Evolutionary conservation across 2,888 invertebrate species (phyloP), one percentile per base, ranked within the genome.

Genomic region (Proisotoma minuta): DNA sequence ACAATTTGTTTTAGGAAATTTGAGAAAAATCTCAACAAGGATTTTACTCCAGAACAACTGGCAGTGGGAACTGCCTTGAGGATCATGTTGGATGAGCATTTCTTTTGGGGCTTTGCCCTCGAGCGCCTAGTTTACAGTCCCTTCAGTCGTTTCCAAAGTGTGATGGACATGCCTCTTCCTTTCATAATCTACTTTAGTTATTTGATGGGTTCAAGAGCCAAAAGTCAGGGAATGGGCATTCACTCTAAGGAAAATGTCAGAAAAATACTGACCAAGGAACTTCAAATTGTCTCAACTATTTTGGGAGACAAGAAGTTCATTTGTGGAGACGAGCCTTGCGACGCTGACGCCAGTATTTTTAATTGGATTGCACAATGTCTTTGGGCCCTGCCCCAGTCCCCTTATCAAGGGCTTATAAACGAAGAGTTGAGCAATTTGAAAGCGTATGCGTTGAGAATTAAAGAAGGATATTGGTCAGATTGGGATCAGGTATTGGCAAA

Each of bases 51-150:
- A 1, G 74, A 75, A 22, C 68, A 77, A 58, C 68, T 64, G 28
- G 77, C 77, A 0, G 68, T 75, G 12, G 76, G 77, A 0, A 72
- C 76, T 40, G 76, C 77, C 1, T 74, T 78, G 49, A 74, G 76
- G 58, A 75, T 77, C 52, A 72, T 79, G 65, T 68, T 75, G 1
- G 79, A 79, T 57, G 78, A 79, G 63, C 77, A 78, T 65, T 71
- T 77, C 10, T 76, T 76, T 58, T 79, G 78, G 79, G 65, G 28
- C 2, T 43, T 62, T 3, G 59, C 59, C 18, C n/a, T 65, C 48
- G 65, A 65, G n/a, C 40, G 62, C 48, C 47, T 59, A 52, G 22
- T 62, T n/a, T 65, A 61, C 29, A 53, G 56, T n/a, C 40, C 29
- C 15, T 2, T 12, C n/a, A 34, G 27, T 2, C n/a, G 29, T 20